phyloP scores from a whole-genome alignment of 1,140 invertebrate genomes.

The Rhyzopertha dominica region DNA sequence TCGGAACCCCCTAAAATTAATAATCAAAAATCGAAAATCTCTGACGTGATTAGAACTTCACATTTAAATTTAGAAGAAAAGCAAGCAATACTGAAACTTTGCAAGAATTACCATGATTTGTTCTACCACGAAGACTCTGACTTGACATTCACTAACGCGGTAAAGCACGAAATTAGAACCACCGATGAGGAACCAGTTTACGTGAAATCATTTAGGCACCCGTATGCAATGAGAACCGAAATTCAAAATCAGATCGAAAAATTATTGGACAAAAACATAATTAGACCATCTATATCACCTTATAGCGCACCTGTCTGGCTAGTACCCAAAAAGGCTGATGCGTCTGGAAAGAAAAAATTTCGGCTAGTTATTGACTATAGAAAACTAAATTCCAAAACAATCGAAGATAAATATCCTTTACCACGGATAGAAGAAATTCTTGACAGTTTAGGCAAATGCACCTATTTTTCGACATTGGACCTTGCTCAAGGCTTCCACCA shows the following conservation, averaged over 20 bases:
- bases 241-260: constrained; percentile 24
- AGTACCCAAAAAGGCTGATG: constrained; percentile 18
- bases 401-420: too few species aligned
- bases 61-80: constrained; percentile 22
- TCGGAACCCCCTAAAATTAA: too few species aligned
- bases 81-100: constrained; percentile 7
- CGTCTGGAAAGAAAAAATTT: constrained; percentile 3
- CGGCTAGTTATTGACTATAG: too few species aligned
- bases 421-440: too few species aligned
- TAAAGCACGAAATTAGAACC: constrained; percentile 16
- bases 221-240: constrained; percentile 20
- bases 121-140: constrained; percentile 12
- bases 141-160: constrained; percentile 9
- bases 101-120: constrained; percentile 10
- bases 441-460: too few species aligned
- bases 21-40: too few species aligned
- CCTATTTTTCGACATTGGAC: too few species aligned
- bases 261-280: constrained; percentile 22
- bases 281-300: constrained; percentile 14
- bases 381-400: too few species aligned
- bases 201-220: constrained; percentile 18
- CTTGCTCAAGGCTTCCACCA: too few species aligned
- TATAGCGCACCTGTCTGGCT: constrained; percentile 17
- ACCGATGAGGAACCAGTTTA: constrained; percentile 9
- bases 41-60: constrained; percentile 13